Conservation (phyloP, 2,113 vertebrate genomes). For the Xiphophorus hellerii region DNA sequence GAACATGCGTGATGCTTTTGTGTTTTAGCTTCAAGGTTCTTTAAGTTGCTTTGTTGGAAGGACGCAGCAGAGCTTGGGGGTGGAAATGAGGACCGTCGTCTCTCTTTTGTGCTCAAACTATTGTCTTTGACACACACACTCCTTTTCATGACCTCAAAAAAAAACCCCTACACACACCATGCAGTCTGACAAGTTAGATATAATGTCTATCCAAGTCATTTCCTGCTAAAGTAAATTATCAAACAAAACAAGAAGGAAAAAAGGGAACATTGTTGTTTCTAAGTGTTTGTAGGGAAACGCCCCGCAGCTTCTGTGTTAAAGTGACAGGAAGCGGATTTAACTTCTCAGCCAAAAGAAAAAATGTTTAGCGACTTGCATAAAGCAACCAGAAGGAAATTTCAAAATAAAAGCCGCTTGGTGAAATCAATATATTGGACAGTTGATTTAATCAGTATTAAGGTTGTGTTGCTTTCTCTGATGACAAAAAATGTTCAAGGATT, state of each 20-base stretch:
- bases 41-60: constrained; percentile 61
- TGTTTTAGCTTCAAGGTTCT: constrained; percentile 58
- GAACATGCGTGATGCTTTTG: constrained; percentile 58
- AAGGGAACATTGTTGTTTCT: background rate
- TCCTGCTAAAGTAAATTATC: background rate
- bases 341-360: constrained; percentile 20
- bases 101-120: constrained; percentile 66
- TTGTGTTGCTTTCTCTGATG: background rate
- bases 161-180: background rate
- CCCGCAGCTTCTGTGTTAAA: constrained; percentile 68
- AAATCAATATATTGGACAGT: background rate
- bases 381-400: background rate
- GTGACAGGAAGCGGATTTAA: constrained; percentile 75
- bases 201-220: background rate
- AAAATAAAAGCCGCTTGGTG: constrained; percentile 45
- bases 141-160: constrained; percentile 25
- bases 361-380: background rate
- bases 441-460: background rate
- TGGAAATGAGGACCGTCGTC: constrained; percentile 65
- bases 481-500: background rate
- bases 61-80: constrained; percentile 25
- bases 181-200: background rate
- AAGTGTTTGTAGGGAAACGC: constrained; percentile 63
- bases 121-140: constrained; percentile 56
- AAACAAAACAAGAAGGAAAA: background rate